Evolutionary conservation across 2,113 vertebrate species (phyloP).

Genomic region (Coptodon rendalli): DNA sequence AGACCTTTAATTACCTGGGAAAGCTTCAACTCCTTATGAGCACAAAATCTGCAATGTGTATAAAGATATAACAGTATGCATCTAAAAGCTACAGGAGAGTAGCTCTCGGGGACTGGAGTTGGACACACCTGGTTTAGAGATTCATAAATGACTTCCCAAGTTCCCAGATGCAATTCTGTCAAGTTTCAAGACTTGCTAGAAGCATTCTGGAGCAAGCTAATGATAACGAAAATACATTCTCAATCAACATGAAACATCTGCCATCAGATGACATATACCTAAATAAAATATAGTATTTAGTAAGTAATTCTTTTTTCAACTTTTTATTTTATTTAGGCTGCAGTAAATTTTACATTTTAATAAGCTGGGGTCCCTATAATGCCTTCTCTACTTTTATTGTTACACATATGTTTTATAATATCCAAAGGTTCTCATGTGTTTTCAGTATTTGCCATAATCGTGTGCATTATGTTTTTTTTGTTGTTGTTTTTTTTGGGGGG

Average conservation of each 20-base stretch:
- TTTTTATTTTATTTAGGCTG: neutral
- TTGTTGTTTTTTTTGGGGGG: too few relatives aligned
- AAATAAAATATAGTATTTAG: neutral
- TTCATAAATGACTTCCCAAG: neutral
- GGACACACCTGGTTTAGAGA: neutral
- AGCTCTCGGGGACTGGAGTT: neutral
- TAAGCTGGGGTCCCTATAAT: neutral
- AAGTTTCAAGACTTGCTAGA: neutral
- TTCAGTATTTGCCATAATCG: neutral
- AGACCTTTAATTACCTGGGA: too few relatives aligned
- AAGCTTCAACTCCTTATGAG: too few relatives aligned
- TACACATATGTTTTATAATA: neutral
- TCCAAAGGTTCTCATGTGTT: accelerated
- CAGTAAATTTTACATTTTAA: accelerated
- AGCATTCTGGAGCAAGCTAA: neutral
- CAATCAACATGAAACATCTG: neutral
- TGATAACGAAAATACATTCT: neutral
- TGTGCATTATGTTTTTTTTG: neutral
- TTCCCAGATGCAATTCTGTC: neutral
- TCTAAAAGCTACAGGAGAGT: neutral
- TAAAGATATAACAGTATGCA: too few relatives aligned
- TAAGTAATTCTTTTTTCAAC: accelerated
- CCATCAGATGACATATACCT: neutral
- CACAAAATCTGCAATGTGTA: too few relatives aligned
- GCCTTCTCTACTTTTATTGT: neutral